Evolutionary conservation across 1,140 invertebrate species (phyloP).

Genomic region (Pseudomyrmex gracilis): DNA sequence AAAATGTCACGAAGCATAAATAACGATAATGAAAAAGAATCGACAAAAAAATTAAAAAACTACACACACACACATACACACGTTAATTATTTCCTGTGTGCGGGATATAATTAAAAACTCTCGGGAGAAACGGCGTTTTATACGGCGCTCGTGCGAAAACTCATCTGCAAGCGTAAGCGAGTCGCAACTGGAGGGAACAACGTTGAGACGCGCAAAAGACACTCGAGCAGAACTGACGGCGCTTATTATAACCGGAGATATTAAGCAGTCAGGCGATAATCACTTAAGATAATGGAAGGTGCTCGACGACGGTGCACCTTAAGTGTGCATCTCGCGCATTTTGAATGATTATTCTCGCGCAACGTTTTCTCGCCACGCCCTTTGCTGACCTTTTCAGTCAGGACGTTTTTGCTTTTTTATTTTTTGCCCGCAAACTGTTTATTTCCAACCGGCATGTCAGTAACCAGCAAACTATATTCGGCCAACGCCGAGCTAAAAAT

Average conservation of each 20-base stretch:
- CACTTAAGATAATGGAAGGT: not conserved
- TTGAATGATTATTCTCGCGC: not conserved
- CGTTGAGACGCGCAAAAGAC: not conserved
- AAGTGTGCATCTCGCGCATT: not conserved
- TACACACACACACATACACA: not conserved
- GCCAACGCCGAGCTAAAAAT: slow-evolving; percentile 30
- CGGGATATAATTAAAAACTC: not conserved
- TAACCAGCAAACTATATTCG: not conserved
- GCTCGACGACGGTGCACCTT: not conserved
- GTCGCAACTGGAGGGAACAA: not conserved
- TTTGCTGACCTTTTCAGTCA: slow-evolving; percentile 4
- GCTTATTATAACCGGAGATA: not conserved
- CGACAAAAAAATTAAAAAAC: no score
- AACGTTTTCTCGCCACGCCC: not conserved
- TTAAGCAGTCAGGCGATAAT: not conserved
- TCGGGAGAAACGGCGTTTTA: no score
- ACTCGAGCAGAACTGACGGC: not conserved
- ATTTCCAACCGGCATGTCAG: slow-evolving; percentile 7
- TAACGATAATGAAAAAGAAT: no score
- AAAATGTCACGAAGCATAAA: not conserved
- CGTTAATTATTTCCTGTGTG: slow-evolving; percentile 5
- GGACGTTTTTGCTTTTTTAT: not conserved
- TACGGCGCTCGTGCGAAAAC: not conserved
- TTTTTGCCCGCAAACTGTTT: not conserved
- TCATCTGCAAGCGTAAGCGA: not conserved